Percentiles rank a stretch among this genome's conserved stretches.
Conservation (phyloP, 2,113 vertebrate genomes). For the Brachyhypopomus occidentalis region DNA sequence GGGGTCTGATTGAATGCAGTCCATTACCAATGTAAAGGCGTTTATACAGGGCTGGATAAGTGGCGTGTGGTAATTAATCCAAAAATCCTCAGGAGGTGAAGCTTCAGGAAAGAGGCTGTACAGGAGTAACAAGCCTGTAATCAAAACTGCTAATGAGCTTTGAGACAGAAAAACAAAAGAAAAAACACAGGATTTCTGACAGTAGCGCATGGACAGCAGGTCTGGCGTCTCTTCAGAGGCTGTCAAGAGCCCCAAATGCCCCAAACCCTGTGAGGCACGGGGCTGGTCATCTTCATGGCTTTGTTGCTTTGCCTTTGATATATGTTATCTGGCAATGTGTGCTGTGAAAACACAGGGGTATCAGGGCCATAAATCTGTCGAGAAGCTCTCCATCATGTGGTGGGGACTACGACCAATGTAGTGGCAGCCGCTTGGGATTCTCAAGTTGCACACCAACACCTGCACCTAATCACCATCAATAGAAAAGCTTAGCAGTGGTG, state of each 20-base stretch:
- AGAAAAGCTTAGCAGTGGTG: conserved; percentile 56
- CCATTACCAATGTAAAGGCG: conserved; percentile 38
- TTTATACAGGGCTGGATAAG: conserved; percentile 28
- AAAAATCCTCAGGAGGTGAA: conserved; percentile 25
- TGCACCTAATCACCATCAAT: conserved; percentile 74
- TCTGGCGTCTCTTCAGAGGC: no score
- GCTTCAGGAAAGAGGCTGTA: background rate
- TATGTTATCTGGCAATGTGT: conserved; percentile 62
- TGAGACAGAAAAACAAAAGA: background rate
- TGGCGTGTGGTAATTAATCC: conserved; percentile 42
- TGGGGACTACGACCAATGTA: conserved; percentile 3
- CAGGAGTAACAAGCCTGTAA: conserved; percentile 29
- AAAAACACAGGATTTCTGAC: no score
- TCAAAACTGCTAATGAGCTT: conserved; percentile 39
- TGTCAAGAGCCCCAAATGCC: background rate
- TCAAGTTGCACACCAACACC: conserved; percentile 67
- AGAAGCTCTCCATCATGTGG: conserved; percentile 53
- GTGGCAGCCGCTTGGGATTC: conserved; percentile 40
- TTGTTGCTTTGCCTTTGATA: conserved; percentile 33
- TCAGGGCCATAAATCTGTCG: conserved; percentile 71
- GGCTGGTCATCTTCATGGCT: conserved; percentile 2
- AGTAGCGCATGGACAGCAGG: no score
- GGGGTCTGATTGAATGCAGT: conserved; percentile 42
- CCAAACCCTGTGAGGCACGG: background rate
- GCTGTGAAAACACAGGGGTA: conserved; percentile 69